Conservation (phyloP, 2,113 vertebrate genomes). For the Nycticebus coucang region DNA sequence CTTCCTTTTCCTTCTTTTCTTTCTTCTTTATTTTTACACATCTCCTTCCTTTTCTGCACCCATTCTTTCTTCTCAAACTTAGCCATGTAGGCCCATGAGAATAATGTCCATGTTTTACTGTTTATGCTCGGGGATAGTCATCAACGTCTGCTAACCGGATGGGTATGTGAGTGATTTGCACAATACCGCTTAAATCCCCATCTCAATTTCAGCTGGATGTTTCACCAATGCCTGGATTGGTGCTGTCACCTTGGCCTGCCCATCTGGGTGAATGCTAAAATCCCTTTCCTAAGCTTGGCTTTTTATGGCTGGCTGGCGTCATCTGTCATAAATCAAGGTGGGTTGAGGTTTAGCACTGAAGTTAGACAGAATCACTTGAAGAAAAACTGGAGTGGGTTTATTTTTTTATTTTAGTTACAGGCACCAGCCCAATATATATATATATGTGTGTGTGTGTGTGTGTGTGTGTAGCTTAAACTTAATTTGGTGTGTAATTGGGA, state of each 20-base stretch:
- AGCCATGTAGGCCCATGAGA: neutral
- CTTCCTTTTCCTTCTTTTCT: neutral
- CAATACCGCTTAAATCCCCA: neutral
- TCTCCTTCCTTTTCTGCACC: rapidly evolving
- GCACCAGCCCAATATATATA: neutral
- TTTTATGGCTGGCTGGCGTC: constrained; percentile 82
- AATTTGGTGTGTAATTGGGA: constrained; percentile 80
- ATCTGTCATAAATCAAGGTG: constrained; percentile 78
- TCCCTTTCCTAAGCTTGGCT: constrained; percentile 71
- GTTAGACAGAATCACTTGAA: constrained; percentile 38
- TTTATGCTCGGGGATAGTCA: rapidly evolving
- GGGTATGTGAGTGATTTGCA: rapidly evolving
- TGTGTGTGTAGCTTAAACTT: constrained; percentile 74
- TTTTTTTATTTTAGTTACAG: constrained; percentile 61
- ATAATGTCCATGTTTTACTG: rapidly evolving
- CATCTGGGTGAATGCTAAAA: constrained; percentile 73
- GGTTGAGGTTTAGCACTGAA: constrained; percentile 72
- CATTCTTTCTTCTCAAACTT: neutral
- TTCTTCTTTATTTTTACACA: neutral
- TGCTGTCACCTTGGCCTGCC: constrained; percentile 61
- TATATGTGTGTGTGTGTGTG: too few species aligned
- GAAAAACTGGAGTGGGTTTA: constrained; percentile 23
- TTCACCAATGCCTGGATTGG: constrained; percentile 45
- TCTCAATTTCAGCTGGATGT: constrained; percentile 51
- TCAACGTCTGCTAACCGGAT: rapidly evolving